Evolutionary conservation across 2,113 vertebrate genomes (phyloP).

Genomic region (Apteryx owenii): DNA sequence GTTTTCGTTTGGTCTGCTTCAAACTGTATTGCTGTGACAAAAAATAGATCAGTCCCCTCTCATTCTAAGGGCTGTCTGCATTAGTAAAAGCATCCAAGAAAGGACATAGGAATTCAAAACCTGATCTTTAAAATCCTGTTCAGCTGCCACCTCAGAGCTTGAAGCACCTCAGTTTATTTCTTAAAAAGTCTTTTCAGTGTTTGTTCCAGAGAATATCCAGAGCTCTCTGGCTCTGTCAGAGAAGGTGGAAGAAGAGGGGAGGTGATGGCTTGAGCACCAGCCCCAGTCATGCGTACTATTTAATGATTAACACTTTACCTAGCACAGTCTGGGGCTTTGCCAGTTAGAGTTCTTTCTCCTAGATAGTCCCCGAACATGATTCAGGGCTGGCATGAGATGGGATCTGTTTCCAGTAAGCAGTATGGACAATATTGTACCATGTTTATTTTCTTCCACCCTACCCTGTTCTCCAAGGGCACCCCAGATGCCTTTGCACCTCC

Average conservation of each 20-base stretch:
- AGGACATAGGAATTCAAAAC: background rate
- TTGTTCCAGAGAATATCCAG: background rate
- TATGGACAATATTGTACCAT: accelerated
- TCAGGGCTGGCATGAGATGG: background rate
- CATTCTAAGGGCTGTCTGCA: background rate
- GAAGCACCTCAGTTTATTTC: accelerated
- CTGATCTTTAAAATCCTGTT: background rate
- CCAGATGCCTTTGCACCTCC: background rate
- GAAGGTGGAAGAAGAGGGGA: background rate
- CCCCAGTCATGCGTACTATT: accelerated
- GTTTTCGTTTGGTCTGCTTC: background rate
- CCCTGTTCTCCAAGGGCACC: background rate
- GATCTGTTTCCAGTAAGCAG: background rate
- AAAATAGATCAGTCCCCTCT: too few species aligned
- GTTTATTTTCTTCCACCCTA: background rate
- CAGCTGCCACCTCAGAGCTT: background rate
- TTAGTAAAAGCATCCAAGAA: background rate
- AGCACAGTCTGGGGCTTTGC: accelerated
- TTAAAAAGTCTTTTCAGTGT: background rate
- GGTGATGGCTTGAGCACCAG: background rate
- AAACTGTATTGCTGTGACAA: background rate
- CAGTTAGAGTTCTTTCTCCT: background rate
- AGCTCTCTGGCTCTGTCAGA: background rate
- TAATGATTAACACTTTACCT: background rate
- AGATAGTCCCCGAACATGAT: background rate